Evolutionary conservation across 2,888 invertebrate genomes (phyloP).

Genomic region (Patella ulyssiponensis): DNA sequence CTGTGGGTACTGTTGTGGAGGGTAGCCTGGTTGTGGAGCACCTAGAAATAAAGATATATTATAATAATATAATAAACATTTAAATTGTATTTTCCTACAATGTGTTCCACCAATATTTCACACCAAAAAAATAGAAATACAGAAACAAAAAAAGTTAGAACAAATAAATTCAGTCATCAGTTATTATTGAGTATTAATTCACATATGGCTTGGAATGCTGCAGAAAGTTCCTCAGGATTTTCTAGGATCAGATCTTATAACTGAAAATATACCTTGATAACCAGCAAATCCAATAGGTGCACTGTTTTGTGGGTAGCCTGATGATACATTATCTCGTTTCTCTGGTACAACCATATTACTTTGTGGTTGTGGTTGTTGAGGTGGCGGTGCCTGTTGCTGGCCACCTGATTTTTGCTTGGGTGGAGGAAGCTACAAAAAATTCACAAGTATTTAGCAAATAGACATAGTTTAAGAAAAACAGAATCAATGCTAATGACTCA

Average conservation of each 20-base stretch:
- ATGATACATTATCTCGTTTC: not conserved
- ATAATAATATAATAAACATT: too few relatives aligned
- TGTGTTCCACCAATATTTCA: too few relatives aligned
- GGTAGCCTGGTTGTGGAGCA: conserved; percentile 34
- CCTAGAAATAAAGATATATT: conserved; percentile 1
- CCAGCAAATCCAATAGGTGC: conserved; percentile 41
- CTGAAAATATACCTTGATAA: conserved; percentile 26
- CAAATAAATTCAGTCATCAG: too few relatives aligned
- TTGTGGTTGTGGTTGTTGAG: conserved; percentile 14
- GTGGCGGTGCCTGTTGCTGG: conserved; percentile 13
- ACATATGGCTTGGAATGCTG: too few relatives aligned
- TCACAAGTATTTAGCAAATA: not conserved
- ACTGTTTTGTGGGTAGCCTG: not conserved
- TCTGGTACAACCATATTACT: not conserved
- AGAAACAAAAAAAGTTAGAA: too few relatives aligned
- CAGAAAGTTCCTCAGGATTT: too few relatives aligned
- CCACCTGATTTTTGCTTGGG: conserved; percentile 23
- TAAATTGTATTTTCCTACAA: too few relatives aligned
- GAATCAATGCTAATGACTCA: too few relatives aligned
- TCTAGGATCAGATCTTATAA: too few relatives aligned
- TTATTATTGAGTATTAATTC: too few relatives aligned
- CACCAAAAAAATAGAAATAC: too few relatives aligned
- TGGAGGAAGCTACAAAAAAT: not conserved
- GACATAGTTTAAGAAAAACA: too few relatives aligned
- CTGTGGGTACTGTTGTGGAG: conserved; percentile 38